These are phyloP conservation scores for Poeciliopsis turrubarensis DNA, from an alignment of 2,113 vertebrate species.

Conservation along the genomic window DNA sequence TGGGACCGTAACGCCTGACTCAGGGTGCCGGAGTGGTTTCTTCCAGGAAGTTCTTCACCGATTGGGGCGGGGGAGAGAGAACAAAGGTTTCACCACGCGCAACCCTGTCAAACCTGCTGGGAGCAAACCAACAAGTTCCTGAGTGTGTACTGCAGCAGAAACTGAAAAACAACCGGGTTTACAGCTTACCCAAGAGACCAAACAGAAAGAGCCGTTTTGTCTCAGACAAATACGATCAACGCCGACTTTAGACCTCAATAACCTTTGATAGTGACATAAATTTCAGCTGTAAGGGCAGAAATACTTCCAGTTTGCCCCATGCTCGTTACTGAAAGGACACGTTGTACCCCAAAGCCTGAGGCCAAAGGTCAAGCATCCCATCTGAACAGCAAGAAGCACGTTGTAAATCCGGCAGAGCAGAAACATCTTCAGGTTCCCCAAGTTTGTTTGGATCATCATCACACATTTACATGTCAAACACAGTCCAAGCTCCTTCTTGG, in stretches of 20 bases:
- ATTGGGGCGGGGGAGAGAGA: conserved; percentile 22
- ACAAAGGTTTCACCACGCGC: conserved; percentile 59
- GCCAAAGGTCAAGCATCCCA: neutral
- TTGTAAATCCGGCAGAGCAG: neutral
- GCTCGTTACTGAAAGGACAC: neutral
- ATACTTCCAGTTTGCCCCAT: neutral
- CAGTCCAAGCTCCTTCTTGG: neutral
- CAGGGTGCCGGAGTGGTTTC: conserved; percentile 1
- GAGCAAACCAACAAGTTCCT: conserved; percentile 39
- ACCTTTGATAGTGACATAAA: neutral
- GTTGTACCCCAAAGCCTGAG: neutral
- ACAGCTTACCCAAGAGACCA: neutral
- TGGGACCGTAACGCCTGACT: conserved; percentile 27
- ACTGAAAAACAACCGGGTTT: neutral
- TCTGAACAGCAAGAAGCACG: neutral
- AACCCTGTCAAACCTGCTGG: conserved; percentile 75
- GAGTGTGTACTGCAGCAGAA: neutral
- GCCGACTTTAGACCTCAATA: neutral
- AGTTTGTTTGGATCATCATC: neutral
- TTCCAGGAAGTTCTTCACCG: neutral
- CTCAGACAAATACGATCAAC: neutral
- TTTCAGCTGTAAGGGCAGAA: neutral
- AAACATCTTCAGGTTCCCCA: neutral
- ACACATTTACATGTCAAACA: neutral
- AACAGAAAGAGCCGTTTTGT: neutral